Evolutionary conservation across 2,113 vertebrate genomes (phyloP), one percentile per base, ranked within the genome.

Genomic region (Cryptomyrus ogoouensis): DNA sequence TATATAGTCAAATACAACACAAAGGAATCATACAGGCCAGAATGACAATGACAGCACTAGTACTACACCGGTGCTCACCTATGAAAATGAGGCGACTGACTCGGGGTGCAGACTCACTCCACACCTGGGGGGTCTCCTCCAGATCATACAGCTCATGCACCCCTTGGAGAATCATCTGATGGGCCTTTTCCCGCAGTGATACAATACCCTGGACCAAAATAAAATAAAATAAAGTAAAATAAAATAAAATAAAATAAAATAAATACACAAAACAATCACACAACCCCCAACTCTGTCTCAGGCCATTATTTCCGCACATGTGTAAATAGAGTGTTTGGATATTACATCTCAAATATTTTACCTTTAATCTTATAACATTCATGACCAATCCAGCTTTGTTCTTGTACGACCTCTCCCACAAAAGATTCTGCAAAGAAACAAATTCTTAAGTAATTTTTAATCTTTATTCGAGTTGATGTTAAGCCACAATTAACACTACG

Each of bases 61-160:
- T 1, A 9, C 7, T 3, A 3, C 6, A n/a, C 6, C 1, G 5
- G 6, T 19, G 35, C 94, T 95, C 94, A 99, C 98, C 98, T 94
- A 99, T 99, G 92, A 99, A 95, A 87, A 99, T 96, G 74, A 99
- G 93, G 35, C 97, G 94, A 93, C 97, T 99, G 91, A 95, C 94
- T 93, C 97, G 95, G 27, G 95, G 94, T 84, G 95, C 93, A 1
- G 95, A 94, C 15, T 95, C 93, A 56, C 92, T 93, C 98, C 98
- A 99, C 17, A 89, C 93, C 92, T 98, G 95, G 1, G 95, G 93
- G n/a, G 97, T 98, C 91, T 99, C 97, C 93, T 98, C 97, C 89
- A 99, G 94, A 90, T 99, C 98, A 77, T 99, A 99, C 7, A 99
- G 96, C 90, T 99, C 98, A 77, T 99, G 97, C 89, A 99, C 97